Conservation (phyloP, 1,140 invertebrate species). For the Drosophila takahashii region DNA sequence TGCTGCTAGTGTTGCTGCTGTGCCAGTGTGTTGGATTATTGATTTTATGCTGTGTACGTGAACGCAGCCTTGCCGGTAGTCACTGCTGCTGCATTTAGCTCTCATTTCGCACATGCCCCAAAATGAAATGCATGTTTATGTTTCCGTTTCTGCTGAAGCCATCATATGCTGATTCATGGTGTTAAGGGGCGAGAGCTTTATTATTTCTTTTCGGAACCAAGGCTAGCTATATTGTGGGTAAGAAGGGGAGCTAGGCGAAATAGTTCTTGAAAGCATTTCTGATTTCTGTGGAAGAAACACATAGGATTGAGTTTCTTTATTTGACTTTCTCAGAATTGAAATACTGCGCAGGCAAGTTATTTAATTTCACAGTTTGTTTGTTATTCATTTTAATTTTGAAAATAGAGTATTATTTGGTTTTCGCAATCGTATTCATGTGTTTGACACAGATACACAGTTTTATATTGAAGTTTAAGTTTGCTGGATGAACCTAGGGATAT, state of each 20-base stretch:
- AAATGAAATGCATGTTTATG: conserved; percentile 67
- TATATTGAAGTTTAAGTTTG: too few relatives aligned
- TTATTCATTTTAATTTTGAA: too few relatives aligned
- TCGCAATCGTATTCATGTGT: too few relatives aligned
- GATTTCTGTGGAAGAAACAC: not conserved
- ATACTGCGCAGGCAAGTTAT: too few relatives aligned
- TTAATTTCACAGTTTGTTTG: too few relatives aligned
- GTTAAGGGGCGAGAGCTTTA: conserved; percentile 29
- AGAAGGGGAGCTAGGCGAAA: not conserved
- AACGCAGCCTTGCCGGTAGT: conserved; percentile 45
- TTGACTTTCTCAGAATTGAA: not conserved
- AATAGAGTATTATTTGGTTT: too few relatives aligned
- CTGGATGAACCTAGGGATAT: too few relatives aligned
- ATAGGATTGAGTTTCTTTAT: not conserved
- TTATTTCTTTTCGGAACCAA: conserved; percentile 24
- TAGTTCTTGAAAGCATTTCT: conserved; percentile 1
- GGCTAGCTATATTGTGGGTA: conserved; percentile 19
- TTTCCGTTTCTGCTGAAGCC: conserved; percentile 49
- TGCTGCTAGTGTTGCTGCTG: conserved; percentile 13
- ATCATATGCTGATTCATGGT: conserved; percentile 49
- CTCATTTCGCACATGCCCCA: conserved; percentile 60
- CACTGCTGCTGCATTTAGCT: conserved; percentile 35
- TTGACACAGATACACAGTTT: too few relatives aligned
- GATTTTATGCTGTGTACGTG: conserved; percentile 68
- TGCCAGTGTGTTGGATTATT: conserved; percentile 52